A percentile compares a stretch with the other conserved stretches of the same genome.
These are phyloP conservation scores for Bilobella aurantiaca DNA, from an alignment of 1,140 invertebrate genomes.

Conservation along the genomic window DNA sequence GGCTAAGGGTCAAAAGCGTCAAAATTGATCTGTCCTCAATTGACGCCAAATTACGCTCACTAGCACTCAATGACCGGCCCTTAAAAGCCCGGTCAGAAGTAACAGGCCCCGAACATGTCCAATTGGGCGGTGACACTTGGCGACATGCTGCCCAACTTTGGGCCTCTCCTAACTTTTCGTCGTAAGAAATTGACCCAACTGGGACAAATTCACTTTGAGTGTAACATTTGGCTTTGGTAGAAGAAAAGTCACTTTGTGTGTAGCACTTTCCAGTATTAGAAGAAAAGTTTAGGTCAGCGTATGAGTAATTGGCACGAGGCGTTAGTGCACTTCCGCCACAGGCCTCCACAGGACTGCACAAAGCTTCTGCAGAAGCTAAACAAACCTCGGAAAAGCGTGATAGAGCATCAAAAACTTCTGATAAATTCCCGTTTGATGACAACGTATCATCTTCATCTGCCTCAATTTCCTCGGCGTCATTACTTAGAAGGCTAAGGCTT, in stretches of 20 bases:
- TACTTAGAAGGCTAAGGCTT: slow-evolving; percentile 24
- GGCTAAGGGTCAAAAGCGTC: neutral
- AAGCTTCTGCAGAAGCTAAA: slow-evolving; percentile 24
- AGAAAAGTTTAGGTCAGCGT: neutral
- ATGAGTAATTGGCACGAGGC: slow-evolving; percentile 1
- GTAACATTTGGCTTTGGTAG: neutral
- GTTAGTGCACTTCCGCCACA: neutral
- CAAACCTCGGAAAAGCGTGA: slow-evolving; percentile 29
- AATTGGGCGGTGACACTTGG: neutral
- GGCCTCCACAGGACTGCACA: slow-evolving; percentile 7
- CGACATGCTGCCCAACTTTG: neutral
- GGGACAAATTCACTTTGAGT: neutral
- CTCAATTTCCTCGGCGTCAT: too few species aligned
- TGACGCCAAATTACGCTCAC: neutral
- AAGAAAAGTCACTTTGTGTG: neutral
- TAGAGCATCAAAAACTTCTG: slow-evolving; percentile 29
- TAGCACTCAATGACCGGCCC: neutral
- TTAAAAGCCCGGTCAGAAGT: neutral
- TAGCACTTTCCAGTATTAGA: neutral
- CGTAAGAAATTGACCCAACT: neutral
- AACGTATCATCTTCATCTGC: slow-evolving; percentile 17
- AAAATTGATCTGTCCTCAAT: slow-evolving; percentile 7
- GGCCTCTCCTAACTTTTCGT: neutral
- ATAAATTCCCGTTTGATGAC: slow-evolving; percentile 21
- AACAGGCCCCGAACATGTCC: neutral